Base-by-base conservation (phyloP, 2,888 invertebrate genomes). In the Dendrolimus houi region DNA sequence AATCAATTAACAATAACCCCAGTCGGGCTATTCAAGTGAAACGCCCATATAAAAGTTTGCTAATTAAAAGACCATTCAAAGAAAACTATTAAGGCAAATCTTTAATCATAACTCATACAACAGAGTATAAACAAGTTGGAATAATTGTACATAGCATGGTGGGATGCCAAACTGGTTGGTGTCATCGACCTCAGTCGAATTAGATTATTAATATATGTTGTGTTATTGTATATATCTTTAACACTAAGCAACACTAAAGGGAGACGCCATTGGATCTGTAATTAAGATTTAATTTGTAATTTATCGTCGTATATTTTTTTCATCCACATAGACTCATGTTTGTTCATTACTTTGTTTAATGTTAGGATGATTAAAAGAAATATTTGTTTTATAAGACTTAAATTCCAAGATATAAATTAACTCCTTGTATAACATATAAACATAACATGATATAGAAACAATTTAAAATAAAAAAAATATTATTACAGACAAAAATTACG, bases 121-220 rank as follows among this genome's bases (percentile, higher is more conserved):
- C 47, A 17, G 6, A 47, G 47, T 47, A 47, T 47, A 47, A 47
- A 47, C 47, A 47, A 47, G 9, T 47, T 9, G 54, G n/a, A 55
- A 60, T 54, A 53, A 54, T 58, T 55, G 52, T 59, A 56, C 59
- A 54, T 60, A 54, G 57, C 41, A 54, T 57, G 57, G 54, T 62
- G 61, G 54, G 59, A 56, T 61, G 56, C 64, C 57, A 64, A 69
- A 64, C 68, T 52, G 60, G 70, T 66, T 59, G 55, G 56, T 56
- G 70, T 69, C 70, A 59, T 56, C 58, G 68, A 68, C 68, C 70
- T 60, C 56, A 55, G 53, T 56, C 59, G 63, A 71, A 63, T 69
- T 65, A 69, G 68, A 66, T 65, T 65, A 68, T 60, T 66, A 55
- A 56, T 57, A 61, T 59, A 60, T 55, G 61, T 57, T 59, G 56